phyloP scores from a whole-genome alignment of 1,140 invertebrate species.

The Ridgeia piscesae region DNA sequence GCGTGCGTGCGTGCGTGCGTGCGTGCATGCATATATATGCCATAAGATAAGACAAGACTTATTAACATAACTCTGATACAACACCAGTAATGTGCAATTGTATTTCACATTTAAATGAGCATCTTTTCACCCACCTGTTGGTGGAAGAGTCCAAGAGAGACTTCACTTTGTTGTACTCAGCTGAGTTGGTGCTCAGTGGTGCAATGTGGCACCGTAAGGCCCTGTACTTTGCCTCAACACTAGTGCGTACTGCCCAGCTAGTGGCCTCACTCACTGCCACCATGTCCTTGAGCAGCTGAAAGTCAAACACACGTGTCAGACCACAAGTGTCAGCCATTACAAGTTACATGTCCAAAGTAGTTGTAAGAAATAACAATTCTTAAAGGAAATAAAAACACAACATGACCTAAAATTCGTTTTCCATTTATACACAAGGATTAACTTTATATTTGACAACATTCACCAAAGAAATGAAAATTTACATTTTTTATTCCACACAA shows the following conservation, averaged over 20 bases:
- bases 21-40: background rate
- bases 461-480: no score
- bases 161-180: background rate
- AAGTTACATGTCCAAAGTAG: no score
- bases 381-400: no score
- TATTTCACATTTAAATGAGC: background rate
- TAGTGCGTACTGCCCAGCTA: conserved; percentile 41
- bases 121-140: background rate
- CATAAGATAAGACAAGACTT: background rate
- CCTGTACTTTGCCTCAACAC: conserved; percentile 44
- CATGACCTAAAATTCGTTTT: no score
- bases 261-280: conserved; percentile 50
- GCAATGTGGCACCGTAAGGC: conserved; percentile 47
- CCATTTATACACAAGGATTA: no score
- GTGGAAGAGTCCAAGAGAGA: background rate
- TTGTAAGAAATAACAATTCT: no score
- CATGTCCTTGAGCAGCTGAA: conserved; percentile 51
- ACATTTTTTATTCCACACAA: no score
- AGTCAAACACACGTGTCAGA: conserved; percentile 19
- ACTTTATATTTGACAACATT: no score
- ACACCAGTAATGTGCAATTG: background rate
- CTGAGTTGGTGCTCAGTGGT: conserved; percentile 19
- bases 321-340: background rate
- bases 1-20: background rate
- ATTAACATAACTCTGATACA: background rate